These are phyloP conservation scores for Mellivora capensis DNA, from an alignment of 2,113 vertebrate genomes.

Conservation along the genomic window DNA sequence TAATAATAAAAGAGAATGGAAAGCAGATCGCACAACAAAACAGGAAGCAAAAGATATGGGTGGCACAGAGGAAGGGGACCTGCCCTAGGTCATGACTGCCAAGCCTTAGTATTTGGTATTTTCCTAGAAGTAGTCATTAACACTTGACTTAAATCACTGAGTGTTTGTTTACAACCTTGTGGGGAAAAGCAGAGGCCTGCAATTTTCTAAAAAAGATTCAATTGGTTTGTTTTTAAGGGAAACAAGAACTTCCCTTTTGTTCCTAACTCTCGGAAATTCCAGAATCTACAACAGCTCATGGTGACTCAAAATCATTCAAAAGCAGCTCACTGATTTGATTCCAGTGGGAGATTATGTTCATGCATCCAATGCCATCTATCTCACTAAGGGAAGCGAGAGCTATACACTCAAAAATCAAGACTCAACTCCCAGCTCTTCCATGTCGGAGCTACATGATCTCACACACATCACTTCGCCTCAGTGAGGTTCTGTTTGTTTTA, in stretches of 20 bases:
- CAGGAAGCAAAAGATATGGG: background rate
- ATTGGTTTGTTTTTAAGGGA: background rate
- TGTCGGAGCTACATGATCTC: background rate
- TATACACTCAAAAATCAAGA: background rate
- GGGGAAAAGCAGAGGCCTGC: background rate
- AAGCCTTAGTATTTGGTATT: background rate
- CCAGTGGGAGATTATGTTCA: background rate
- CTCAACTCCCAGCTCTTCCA: background rate
- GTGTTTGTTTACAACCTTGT: background rate
- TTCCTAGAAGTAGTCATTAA: background rate
- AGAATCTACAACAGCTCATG: background rate
- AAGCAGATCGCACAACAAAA: background rate
- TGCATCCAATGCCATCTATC: background rate
- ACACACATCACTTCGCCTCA: background rate
- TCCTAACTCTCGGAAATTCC: background rate
- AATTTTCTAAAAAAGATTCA: background rate
- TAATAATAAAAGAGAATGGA: conserved; percentile 5
- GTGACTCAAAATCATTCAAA: background rate
- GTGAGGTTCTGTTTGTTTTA: background rate
- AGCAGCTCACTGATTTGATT: background rate
- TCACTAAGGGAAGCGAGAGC: background rate
- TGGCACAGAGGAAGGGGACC: background rate
- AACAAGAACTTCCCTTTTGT: background rate
- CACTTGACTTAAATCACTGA: background rate
- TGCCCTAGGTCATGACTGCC: background rate